Conservation (phyloP, 2,888 invertebrate species). For the Rosalia funebris region DNA sequence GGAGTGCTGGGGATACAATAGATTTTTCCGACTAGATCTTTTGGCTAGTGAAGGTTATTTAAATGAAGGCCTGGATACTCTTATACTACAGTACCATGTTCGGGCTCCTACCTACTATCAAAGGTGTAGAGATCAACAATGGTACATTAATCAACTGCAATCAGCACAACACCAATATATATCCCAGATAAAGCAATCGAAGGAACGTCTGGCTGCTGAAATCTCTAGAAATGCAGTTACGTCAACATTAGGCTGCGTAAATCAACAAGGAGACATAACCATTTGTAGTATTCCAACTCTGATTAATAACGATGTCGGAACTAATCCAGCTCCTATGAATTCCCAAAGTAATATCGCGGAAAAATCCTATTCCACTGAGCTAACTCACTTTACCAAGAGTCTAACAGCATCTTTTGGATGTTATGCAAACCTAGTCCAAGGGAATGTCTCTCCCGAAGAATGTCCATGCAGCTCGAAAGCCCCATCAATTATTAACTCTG, state of each 20-base stretch:
- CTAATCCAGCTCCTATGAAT: slow-evolving; percentile 44
- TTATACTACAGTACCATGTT: slow-evolving; percentile 89
- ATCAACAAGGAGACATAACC: slow-evolving; percentile 42
- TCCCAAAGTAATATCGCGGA: slow-evolving; percentile 49
- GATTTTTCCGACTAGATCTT: slow-evolving; percentile 90
- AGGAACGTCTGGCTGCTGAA: slow-evolving; percentile 78
- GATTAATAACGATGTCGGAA: slow-evolving; percentile 31
- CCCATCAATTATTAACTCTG: slow-evolving; percentile 31
- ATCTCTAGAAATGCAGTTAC: slow-evolving; percentile 74
- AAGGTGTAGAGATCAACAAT: slow-evolving; percentile 91
- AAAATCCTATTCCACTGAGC: slow-evolving; percentile 44
- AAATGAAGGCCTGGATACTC: slow-evolving; percentile 83
- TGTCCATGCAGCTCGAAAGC: slow-evolving; percentile 44
- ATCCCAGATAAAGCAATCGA: slow-evolving; percentile 84
- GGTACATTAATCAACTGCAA: slow-evolving; percentile 88
- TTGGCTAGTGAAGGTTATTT: slow-evolving; percentile 91
- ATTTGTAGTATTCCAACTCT: slow-evolving; percentile 47
- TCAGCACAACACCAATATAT: slow-evolving; percentile 83
- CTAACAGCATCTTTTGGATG: slow-evolving; percentile 13
- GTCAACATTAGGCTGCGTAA: slow-evolving; percentile 61
- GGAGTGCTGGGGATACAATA: slow-evolving; percentile 96
- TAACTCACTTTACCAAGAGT: slow-evolving; percentile 38
- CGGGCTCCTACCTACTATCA: slow-evolving; percentile 94
- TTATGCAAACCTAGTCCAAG: slow-evolving; percentile 28
- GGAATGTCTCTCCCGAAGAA: slow-evolving; percentile 27